Conservation (phyloP, 2,797 vertebrate species). For the Acestrorhynchus altus region DNA sequence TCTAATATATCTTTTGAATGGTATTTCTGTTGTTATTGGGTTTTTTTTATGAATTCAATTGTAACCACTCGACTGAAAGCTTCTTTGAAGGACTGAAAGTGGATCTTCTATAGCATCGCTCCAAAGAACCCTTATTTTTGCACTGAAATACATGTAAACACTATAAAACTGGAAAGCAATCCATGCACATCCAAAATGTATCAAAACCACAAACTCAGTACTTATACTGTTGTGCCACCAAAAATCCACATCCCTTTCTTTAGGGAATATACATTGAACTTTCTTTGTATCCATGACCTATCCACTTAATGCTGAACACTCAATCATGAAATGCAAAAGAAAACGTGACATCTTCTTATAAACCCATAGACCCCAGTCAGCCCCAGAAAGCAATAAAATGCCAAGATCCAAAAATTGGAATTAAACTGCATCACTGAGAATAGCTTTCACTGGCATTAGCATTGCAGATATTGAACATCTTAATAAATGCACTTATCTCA, state of each 20-base stretch:
- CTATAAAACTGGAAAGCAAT: too few relatives aligned
- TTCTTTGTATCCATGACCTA: neutral
- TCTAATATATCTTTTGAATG: neutral
- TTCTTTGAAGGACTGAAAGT: neutral
- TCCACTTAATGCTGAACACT: neutral
- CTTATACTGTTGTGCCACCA: neutral
- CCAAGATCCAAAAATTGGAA: constrained; percentile 67
- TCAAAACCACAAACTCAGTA: neutral
- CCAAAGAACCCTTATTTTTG: neutral
- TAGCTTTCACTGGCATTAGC: constrained; percentile 70
- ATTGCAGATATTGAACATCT: constrained; percentile 79
- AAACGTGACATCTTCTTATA: constrained; percentile 57
- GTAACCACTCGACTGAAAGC: neutral
- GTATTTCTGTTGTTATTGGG: neutral
- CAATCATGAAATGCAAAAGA: constrained; percentile 58
- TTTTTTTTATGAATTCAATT: neutral
- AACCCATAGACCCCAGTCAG: constrained; percentile 66
- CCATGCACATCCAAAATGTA: neutral
- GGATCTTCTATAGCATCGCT: neutral
- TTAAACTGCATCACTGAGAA: constrained; percentile 78
- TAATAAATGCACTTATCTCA: constrained; percentile 82
- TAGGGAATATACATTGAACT: neutral
- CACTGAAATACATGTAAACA: too few relatives aligned
- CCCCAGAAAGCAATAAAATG: constrained; percentile 67
- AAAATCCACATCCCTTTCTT: too few relatives aligned